Evolutionary conservation across 2,888 invertebrate species (phyloP).

Genomic region (Tetanocera ferruginea): DNA sequence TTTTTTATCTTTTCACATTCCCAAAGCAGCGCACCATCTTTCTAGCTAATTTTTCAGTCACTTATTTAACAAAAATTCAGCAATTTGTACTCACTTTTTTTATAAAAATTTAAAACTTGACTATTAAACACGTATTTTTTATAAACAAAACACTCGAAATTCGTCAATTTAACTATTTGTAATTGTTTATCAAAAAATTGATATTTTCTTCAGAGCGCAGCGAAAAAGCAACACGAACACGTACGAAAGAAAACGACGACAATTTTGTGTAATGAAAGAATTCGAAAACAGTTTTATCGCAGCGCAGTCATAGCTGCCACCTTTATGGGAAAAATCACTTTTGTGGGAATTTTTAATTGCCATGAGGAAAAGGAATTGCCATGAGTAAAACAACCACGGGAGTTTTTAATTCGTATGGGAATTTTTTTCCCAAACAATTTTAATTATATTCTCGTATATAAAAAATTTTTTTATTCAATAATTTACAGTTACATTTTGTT

Average conservation of each 20-base stretch:
- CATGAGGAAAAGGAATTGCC: too few relatives aligned
- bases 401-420: too few relatives aligned
- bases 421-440: too few relatives aligned
- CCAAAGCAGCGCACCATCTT: conserved; percentile 53
- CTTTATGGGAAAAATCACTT: too few relatives aligned
- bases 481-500: too few relatives aligned
- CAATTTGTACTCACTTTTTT: conserved; percentile 55
- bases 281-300: neutral
- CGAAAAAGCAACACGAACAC: conserved; percentile 26
- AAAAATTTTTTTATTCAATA: too few relatives aligned
- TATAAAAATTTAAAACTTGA: conserved; percentile 48
- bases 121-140: conserved; percentile 50
- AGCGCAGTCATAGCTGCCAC: too few relatives aligned
- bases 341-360: too few relatives aligned
- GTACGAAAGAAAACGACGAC: conserved; percentile 29
- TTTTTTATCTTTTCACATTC: conserved; percentile 20
- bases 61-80: conserved; percentile 41
- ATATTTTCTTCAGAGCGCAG: conserved; percentile 10
- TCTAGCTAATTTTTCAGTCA: conserved; percentile 36
- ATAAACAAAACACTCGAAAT: conserved; percentile 51
- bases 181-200: conserved; percentile 60
- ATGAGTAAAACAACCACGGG: too few relatives aligned
- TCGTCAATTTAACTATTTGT: conserved; percentile 54
- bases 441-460: too few relatives aligned
- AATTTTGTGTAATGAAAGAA: conserved; percentile 31